Evolutionary conservation across 2,797 vertebrate species (phyloP), one percentile per base, ranked within the genome.

Genomic region (Onychomys leucogaster): DNA sequence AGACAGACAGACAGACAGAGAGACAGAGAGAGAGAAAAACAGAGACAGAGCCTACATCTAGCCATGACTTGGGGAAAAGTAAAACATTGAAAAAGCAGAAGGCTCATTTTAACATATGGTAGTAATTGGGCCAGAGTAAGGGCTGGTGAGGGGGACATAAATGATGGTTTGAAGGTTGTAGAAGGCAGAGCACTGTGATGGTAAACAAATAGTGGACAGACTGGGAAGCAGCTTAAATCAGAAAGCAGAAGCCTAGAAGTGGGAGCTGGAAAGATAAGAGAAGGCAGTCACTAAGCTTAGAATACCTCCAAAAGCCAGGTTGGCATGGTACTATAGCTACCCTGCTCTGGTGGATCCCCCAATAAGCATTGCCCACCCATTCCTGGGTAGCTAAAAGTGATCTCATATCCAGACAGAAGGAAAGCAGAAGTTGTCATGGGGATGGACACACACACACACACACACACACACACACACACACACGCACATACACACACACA

Each of bases 91-190:
- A 82, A 78, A 13, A 29, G 29, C 87, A 29, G 27, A 73, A 10
- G 7, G 2, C n/a, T 88, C 78, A 71, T 73, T 90, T 83, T 73
- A 46, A 41, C 49, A 80, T 46, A 6, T 43, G 71, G 67, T 29
- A 69, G 90, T 90, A 88, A n/a, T 43, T 69, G 32, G 11, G 87
- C 19, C 13, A 77, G 46, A 85, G 49, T 75, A 96, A 78, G 83
- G 27, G 49, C 32, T 27, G 1, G 21, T 67, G 43, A 19, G 21
- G 55, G 6, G 2, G 90, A 25, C 7, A 4, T 55, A 6, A 82
- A 4, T 12, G 8, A 69, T 23, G 86, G 21, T 5, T 73, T 92
- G 43, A 32, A 0, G 17, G 2, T 88, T 97, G 71, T 63, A 71
- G 84, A 88, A 84, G 75, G 55, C 19, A 76, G 16, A 82, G 12